Base-by-base conservation (phyloP, 2,888 invertebrate genomes). In the Muschampia plurimacula region DNA sequence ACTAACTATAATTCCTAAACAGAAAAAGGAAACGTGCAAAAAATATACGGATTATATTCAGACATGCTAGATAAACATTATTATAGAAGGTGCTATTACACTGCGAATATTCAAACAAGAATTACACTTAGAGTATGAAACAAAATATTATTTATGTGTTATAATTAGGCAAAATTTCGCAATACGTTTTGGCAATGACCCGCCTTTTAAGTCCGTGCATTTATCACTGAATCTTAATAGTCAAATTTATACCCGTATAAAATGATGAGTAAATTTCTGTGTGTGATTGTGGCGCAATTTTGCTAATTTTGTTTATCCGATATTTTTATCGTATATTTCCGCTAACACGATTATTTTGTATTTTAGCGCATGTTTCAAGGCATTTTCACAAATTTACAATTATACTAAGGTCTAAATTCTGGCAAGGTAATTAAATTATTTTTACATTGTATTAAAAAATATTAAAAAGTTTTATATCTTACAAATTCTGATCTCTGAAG, bases 141-240 rank as follows among this genome's bases (percentile, higher is more conserved):
- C 52, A 63, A 63, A 69, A 69, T 7, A 62, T 62, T 52, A 57
- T 65, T 64, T 39, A 65, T 59, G 22, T n/a, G n/a, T 62, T 60
- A 52, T 67, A 49, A 36, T 59, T 59, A 59, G 36, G 13, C 59
- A 59, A 36, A 67, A 44, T 67, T 28, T 67, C 44, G 55, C 75
- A 73, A 74, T 74, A 70, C 41, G 70, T 68, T 65, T 75, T 74
- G 80, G 78, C 80, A 80, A 80, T 80, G 79, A 80, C 79, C 79
- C 69, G 75, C 63, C 67, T 67, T 62, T 55, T 66, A 67, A 41
- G 59, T 62, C 69, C 46, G 44, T 63, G 28, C 70, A 66, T 75
- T 75, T 76, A 75, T 74, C 71, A 68, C 55, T 52, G 60, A 66
- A 66, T 52, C 66, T 66, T 67, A 67, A 67, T 67, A 55, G 15